Percentiles rank a stretch among this genome's conserved stretches.
Conservation (phyloP, 2,888 invertebrate species). For the Anodontia alba region DNA sequence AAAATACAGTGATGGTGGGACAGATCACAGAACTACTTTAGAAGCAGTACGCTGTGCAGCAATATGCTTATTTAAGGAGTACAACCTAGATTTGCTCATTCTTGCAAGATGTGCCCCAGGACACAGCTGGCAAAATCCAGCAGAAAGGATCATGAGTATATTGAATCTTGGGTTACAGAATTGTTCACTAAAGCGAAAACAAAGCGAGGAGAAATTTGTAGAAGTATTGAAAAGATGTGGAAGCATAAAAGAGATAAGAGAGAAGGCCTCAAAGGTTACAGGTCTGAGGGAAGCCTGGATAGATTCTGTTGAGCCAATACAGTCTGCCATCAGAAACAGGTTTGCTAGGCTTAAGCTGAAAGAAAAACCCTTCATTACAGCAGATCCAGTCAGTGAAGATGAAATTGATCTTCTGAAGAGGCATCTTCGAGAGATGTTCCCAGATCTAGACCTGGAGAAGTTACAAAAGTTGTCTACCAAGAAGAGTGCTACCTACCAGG, state of each 20-base stretch:
- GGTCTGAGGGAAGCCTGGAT: conserved; percentile 27
- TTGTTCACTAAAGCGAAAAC: conserved; percentile 25
- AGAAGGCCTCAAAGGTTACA: conserved; percentile 16
- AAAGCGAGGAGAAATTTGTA: conserved; percentile 7
- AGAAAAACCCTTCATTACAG: conserved; percentile 23
- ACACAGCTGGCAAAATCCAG: conserved; percentile 53
- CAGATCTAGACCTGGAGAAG: conserved; percentile 27
- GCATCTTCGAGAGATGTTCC: conserved; percentile 36
- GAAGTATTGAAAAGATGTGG: conserved; percentile 9
- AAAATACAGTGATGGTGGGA: conserved; percentile 55
- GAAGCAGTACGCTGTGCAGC: conserved; percentile 48
- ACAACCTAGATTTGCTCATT: conserved; percentile 52
- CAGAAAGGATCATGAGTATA: conserved; percentile 51
- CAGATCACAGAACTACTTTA: conserved; percentile 53
- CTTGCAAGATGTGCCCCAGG: conserved; percentile 55
- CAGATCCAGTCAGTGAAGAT: conserved; percentile 27
- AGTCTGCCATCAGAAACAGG: conserved; percentile 25
- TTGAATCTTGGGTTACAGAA: conserved; percentile 54
- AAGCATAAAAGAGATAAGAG: conserved; percentile 29
- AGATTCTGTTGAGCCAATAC: conserved; percentile 26
- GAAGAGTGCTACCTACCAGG: conserved; percentile 21
- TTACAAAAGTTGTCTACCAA: conserved; percentile 31
- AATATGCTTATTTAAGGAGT: conserved; percentile 52
- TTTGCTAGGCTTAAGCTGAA: conserved; percentile 42
- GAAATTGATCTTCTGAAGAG: conserved; percentile 33